Conservation (phyloP, 2,888 invertebrate genomes). For the Hetaerina titia region DNA sequence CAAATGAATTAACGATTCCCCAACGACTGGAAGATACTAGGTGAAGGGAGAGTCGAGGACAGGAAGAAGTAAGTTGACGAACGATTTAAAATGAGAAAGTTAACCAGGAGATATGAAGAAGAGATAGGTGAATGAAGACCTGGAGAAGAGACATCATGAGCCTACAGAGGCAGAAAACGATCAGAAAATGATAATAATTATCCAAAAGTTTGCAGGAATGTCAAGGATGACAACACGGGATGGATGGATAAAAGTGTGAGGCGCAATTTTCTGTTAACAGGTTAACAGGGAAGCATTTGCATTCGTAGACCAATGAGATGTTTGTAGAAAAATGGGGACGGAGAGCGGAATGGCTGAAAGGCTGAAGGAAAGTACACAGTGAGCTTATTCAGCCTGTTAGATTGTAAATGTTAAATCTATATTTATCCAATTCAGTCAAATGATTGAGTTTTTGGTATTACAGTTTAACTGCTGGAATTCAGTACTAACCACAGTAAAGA, state of each 20-base stretch:
- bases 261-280: background rate
- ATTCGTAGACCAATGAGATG: background rate
- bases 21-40: too few species aligned
- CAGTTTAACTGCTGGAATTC: too few species aligned
- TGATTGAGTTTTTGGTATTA: too few species aligned
- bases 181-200: background rate
- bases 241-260: background rate
- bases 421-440: too few species aligned
- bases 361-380: background rate
- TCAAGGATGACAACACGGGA: background rate
- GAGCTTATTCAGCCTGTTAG: too few species aligned
- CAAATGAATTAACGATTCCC: too few species aligned
- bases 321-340: background rate
- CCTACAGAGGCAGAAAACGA: background rate
- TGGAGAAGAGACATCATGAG: background rate
- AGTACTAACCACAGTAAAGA: too few species aligned
- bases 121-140: background rate
- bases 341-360: background rate
- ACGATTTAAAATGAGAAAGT: background rate
- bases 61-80: background rate
- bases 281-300: background rate
- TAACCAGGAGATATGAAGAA: background rate
- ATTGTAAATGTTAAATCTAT: too few species aligned
- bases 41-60: background rate
- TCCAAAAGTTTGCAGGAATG: background rate